phyloP scores from a whole-genome alignment of 35 echinoderm and acorn worm species.

The Strongylocentrotus purpuratus region DNA sequence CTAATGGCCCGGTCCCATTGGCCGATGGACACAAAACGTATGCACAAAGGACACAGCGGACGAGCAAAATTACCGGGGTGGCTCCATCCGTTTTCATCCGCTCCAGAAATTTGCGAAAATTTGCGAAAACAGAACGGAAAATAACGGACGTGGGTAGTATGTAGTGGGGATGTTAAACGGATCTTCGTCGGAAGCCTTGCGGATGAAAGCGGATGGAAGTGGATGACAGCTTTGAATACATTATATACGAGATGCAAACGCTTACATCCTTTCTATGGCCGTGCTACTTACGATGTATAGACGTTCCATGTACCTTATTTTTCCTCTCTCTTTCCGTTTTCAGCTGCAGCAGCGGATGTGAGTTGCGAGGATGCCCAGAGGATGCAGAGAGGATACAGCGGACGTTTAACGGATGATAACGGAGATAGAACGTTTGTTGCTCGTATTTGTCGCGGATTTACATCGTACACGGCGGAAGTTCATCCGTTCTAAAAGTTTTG shows the following conservation, averaged over 20 bases:
- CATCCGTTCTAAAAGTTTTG: constrained; percentile 35
- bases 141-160: neutral
- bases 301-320: constrained; percentile 39
- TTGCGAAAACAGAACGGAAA: neutral
- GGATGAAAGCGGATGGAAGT: too few species aligned
- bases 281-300: constrained; percentile 25
- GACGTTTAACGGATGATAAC: constrained; percentile 34
- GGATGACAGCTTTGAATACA: neutral
- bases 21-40: too few species aligned
- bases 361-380: constrained; percentile 31
- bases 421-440: neutral
- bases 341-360: constrained; percentile 20
- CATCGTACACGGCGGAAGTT: too few species aligned
- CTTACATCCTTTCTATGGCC: constrained; percentile 27
- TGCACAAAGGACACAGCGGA: too few species aligned
- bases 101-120: neutral
- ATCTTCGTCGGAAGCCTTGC: too few species aligned
- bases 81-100: constrained; percentile 13
- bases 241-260: constrained; percentile 26
- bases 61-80: too few species aligned
- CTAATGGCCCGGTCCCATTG: too few species aligned
- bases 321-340: constrained; percentile 39
- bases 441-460: neutral
- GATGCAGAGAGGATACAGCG: constrained; percentile 27
- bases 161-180: too few species aligned